These are phyloP conservation scores for Siniperca scherzeri DNA, from an alignment of 2,797 vertebrate genomes.

Conservation along the genomic window DNA sequence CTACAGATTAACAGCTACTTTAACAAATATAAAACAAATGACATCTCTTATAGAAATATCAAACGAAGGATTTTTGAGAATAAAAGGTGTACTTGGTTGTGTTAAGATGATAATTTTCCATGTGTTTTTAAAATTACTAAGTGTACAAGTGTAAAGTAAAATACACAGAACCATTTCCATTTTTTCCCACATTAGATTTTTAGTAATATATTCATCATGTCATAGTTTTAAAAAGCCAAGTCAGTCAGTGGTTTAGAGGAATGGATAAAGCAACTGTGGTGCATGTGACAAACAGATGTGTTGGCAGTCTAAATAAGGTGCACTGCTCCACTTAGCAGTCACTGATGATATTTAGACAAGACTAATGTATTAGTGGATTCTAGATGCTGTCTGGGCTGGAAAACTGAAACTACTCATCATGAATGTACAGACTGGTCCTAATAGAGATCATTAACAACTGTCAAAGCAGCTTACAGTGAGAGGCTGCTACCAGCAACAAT, in stretches of 20 bases:
- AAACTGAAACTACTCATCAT: slow-evolving; percentile 56
- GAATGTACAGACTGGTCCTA: slow-evolving; percentile 45
- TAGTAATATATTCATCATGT: slow-evolving; percentile 22
- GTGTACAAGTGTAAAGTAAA: background rate
- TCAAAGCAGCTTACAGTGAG: slow-evolving; percentile 7
- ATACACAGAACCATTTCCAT: background rate
- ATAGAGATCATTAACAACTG: slow-evolving; percentile 45
- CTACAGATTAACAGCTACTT: background rate
- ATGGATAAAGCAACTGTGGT: slow-evolving; percentile 34
- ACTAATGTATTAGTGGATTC: slow-evolving; percentile 46
- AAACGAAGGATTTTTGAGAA: background rate
- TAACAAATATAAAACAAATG: background rate
- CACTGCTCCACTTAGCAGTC: slow-evolving; percentile 35
- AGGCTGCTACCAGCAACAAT: slow-evolving; percentile 21
- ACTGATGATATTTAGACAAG: slow-evolving; percentile 54
- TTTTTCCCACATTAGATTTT: slow-evolving; percentile 11
- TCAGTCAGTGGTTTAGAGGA: slow-evolving; percentile 21
- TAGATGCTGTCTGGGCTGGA: slow-evolving; percentile 42
- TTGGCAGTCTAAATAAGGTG: slow-evolving; percentile 47
- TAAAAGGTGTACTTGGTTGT: slow-evolving; percentile 10
- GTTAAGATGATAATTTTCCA: slow-evolving; percentile 4
- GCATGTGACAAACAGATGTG: slow-evolving; percentile 63
- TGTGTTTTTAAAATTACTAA: background rate
- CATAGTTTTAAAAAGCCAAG: slow-evolving; percentile 12
- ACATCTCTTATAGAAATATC: background rate